Evolutionary conservation across 2,113 vertebrate genomes (phyloP), one percentile per base, ranked within the genome.

Genomic region (Sturnira hondurensis): DNA sequence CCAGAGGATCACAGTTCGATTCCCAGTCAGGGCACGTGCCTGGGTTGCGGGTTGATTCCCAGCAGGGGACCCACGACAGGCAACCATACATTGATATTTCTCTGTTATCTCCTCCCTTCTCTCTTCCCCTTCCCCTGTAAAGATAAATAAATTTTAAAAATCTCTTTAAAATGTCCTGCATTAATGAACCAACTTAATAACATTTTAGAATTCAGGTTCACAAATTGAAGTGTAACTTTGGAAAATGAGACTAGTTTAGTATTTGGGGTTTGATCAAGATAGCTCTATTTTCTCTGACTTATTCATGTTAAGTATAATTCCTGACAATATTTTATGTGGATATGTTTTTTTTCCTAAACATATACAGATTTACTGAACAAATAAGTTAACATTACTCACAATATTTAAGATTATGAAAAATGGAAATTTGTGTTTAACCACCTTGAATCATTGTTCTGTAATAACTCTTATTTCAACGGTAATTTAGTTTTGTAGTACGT

Each of bases 191-290:
- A 89, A 80, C 31, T 77, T n/a, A 92, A 52, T 67, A 81, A 82
- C 45, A 81, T 93, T 63, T 96, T 82, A 86, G 43, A 89, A 80
- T 68, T 89, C 54, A 76, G 38, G 45, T 82, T 91, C 15, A 54
- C 33, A 63, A 91, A 54, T 65, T 82, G 82, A 74, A 71, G 47
- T 33, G 68, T 61, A 74, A 87, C 36, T 88, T 65, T 77, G 38
- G 36, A 71, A 83, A 92, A 65, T 65, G 12, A 71, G 2, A 68
- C 19, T 63, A 41, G 20, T 76, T 83, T 80, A 92, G 56, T 78
- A 83, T 91, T 91, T 78, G 15, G 26, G 24, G 31, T 12, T 94
- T 88, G 74, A 71, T 56, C 82, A 78, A 73, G 89, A 73, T 16
- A 89, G 38, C 50, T 88, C 13, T 78, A 26, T 41, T 94, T 80